phyloP scores from a whole-genome alignment of 2,797 vertebrate genomes.

The Discoglossus pictus region DNA sequence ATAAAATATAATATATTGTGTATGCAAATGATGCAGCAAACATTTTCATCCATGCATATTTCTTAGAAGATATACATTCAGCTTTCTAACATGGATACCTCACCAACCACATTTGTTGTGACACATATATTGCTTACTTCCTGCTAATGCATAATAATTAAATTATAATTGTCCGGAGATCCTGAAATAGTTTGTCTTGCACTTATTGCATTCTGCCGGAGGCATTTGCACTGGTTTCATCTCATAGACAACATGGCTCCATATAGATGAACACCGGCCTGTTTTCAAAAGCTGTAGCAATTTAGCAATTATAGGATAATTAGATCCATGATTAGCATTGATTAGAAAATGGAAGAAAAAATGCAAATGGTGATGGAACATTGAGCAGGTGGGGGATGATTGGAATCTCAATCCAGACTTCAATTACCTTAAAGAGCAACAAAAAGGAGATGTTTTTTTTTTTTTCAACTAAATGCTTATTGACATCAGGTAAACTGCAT shows the following conservation, averaged over 20 bases:
- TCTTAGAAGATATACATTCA: too few relatives aligned
- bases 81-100: too few relatives aligned
- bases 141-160: constrained; percentile 22
- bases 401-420: too few relatives aligned
- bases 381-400: not conserved
- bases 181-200: constrained; percentile 12
- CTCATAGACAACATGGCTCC: constrained; percentile 8
- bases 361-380: not conserved
- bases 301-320: constrained; percentile 26
- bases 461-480: too few relatives aligned
- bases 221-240: constrained; percentile 8
- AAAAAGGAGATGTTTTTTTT: too few relatives aligned
- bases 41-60: too few relatives aligned
- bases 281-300: constrained; percentile 7
- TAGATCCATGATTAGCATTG: constrained; percentile 14
- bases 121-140: not conserved
- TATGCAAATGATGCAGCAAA: too few relatives aligned
- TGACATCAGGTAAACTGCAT: too few relatives aligned
- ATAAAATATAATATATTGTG: too few relatives aligned
- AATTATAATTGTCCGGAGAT: constrained; percentile 13
- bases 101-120: not conserved
- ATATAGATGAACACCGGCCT: constrained; percentile 6
- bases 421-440: too few relatives aligned
- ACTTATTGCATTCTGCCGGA: constrained; percentile 1
- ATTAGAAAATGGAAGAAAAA: constrained; percentile 6